phyloP scores from a whole-genome alignment of 2,797 vertebrate species.

The Furcifer pardalis region DNA sequence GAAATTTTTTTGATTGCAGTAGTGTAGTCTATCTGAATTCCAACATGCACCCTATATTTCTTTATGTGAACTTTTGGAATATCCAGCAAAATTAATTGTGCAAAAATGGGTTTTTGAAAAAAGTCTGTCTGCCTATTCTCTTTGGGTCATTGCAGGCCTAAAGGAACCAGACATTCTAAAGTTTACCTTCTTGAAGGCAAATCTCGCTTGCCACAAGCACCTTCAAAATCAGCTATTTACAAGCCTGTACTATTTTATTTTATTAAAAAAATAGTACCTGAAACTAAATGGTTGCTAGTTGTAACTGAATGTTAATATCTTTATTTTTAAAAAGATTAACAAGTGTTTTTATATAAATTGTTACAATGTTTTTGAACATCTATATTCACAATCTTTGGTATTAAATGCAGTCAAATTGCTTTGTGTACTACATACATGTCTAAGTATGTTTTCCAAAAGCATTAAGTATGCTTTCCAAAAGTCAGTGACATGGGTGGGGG shows the following conservation, averaged over 20 bases:
- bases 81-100: background rate
- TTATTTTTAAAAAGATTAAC: background rate
- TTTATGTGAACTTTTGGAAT: background rate
- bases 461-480: constrained; percentile 63
- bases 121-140: background rate
- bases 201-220: background rate
- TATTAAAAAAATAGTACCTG: constrained; percentile 49
- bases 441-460: constrained; percentile 44
- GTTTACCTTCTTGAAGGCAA: background rate
- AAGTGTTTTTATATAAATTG: constrained; percentile 6
- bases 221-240: background rate
- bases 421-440: constrained; percentile 34
- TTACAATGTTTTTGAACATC: constrained; percentile 34
- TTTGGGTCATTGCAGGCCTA: constrained; percentile 1
- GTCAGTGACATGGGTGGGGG: constrained; percentile 64
- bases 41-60: background rate
- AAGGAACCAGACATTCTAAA: background rate
- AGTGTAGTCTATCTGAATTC: background rate
- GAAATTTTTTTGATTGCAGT: background rate
- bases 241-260: constrained; percentile 30
- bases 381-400: constrained; percentile 3
- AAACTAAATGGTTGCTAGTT: constrained; percentile 41
- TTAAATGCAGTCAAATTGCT: constrained; percentile 39
- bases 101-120: background rate
- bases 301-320: constrained; percentile 36